Evolutionary conservation across 2,888 invertebrate species (phyloP), one percentile per base, ranked within the genome.

Genomic region (Ceramica pisi): DNA sequence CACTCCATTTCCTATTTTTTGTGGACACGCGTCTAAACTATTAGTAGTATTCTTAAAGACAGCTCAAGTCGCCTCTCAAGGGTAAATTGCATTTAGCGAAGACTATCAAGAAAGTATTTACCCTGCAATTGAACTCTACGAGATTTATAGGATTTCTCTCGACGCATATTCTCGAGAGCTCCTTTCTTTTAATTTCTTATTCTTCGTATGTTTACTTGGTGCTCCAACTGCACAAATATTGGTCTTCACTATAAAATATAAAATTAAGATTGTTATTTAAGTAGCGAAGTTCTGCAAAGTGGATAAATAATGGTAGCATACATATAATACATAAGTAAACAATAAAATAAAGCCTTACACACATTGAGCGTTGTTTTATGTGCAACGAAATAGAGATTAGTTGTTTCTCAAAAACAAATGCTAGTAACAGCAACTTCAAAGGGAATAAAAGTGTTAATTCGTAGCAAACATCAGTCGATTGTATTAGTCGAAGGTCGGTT

Each of bases 41-140:
- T 74, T 78, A 75, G 35, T 64, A 71, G 75, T 81, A 80, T 80
- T 79, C 72, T 81, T 78, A 69, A 77, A 82, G 79, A 80, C 82
- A 83, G 69, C 80, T 78, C 61, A 75, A 83, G 80, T 82, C 75
- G 71, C 75, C 86, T 86, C 81, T 86, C 82, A 82, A 81, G 83
- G 86, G 85, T 87, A 90, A 90, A 92, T 90, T 90, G 82, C 90
- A 91, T 91, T 92, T 88, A 90, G 83, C 85, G 80, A 84, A 80
- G 84, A 88, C 89, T 88, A 89, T 90, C 87, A 87, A 87, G 89
- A 88, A 88, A 89, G 87, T 90, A 89, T 92, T 92, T 91, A 89
- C 89, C 79, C 86, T 88, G 90, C 90, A 91, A 91, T 93, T 90
- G 90, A 91, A 91, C 89, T 90, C 87, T 75, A 84, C 86, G 82